Percentiles rank a stretch among this genome's conserved stretches.
These are phyloP conservation scores for Leptinotarsa peninsularis DNA, from an alignment of 2,888 invertebrate species.

Conservation along the genomic window DNA sequence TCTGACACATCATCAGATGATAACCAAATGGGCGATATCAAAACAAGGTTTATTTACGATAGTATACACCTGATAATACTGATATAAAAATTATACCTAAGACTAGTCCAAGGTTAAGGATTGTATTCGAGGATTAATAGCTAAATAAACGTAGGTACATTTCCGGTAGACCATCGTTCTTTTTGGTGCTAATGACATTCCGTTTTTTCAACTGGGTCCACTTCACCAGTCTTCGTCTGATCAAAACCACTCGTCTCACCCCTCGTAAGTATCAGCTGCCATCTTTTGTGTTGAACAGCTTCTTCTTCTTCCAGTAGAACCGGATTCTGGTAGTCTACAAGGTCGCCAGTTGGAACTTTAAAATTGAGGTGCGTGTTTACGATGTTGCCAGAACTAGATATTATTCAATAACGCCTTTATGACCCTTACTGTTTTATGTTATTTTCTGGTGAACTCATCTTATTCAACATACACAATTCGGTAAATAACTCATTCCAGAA, in stretches of 20 bases:
- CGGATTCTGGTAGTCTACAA: conserved; percentile 63
- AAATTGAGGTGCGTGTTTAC: conserved; percentile 57
- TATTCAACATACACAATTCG: too few species aligned
- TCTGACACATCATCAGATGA: too few species aligned
- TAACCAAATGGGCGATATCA: too few species aligned
- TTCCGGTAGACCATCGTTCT: conserved; percentile 11
- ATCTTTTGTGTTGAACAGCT: conserved; percentile 49
- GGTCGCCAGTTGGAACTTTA: conserved; percentile 57
- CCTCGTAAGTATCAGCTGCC: conserved; percentile 39
- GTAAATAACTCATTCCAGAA: too few species aligned
- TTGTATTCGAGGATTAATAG: conserved; percentile 5
- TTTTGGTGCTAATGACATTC: conserved; percentile 30
- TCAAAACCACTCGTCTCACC: conserved; percentile 33
- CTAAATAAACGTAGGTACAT: background rate
- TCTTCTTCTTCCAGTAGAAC: conserved; percentile 61
- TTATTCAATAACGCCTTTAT: conserved; percentile 1
- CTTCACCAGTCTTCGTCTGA: conserved; percentile 29
- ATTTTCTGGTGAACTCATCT: background rate
- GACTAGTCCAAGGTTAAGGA: background rate
- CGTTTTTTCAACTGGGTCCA: conserved; percentile 47
- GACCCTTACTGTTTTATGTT: background rate
- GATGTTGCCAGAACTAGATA: conserved; percentile 31
- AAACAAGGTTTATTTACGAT: too few species aligned
- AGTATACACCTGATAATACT: too few species aligned
- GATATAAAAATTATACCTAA: too few species aligned